A percentile compares a stretch with the other conserved stretches of the same genome.
Evolutionary conservation across 2,888 invertebrate genomes (phyloP).

Genomic region (Ypsolopha scabrella): DNA sequence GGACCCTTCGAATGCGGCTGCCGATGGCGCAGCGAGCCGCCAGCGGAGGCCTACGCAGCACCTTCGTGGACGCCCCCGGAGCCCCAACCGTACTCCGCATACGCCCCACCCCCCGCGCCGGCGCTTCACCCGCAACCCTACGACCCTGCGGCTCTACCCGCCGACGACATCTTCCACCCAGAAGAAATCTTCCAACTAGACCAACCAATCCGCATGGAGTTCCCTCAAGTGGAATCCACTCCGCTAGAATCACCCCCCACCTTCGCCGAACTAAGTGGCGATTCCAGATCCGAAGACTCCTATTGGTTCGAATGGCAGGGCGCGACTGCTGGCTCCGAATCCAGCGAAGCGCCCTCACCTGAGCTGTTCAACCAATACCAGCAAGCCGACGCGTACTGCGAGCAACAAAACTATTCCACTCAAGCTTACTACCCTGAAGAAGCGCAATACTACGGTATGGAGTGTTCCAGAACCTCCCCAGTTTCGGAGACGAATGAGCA

Average conservation of each 20-base stretch:
- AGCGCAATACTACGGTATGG: conserved; percentile 47
- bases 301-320: conserved; percentile 73
- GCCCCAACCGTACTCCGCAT: conserved; percentile 37
- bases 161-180: conserved; percentile 79
- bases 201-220: conserved; percentile 77
- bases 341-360: conserved; percentile 70
- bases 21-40: conserved; percentile 49
- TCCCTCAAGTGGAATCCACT: conserved; percentile 55
- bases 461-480: conserved; percentile 45
- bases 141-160: conserved; percentile 72
- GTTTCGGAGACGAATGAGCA: conserved; percentile 44
- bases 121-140: conserved; percentile 45
- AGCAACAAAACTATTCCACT: conserved; percentile 42
- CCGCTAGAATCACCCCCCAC: conserved; percentile 75
- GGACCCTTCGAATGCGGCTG: conserved; percentile 83
- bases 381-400: conserved; percentile 49
- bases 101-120: conserved; percentile 45
- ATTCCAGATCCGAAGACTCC: conserved; percentile 71
- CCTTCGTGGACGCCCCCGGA: conserved; percentile 44
- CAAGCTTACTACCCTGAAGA: conserved; percentile 57
- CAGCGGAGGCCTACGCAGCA: conserved; percentile 40
- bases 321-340: conserved; percentile 50
- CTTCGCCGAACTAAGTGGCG: conserved; percentile 78
- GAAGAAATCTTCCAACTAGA: conserved; percentile 84
- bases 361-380: conserved; percentile 59